phyloP scores from a whole-genome alignment of 2,113 vertebrate genomes.

The Cricetomys ansorgei region DNA sequence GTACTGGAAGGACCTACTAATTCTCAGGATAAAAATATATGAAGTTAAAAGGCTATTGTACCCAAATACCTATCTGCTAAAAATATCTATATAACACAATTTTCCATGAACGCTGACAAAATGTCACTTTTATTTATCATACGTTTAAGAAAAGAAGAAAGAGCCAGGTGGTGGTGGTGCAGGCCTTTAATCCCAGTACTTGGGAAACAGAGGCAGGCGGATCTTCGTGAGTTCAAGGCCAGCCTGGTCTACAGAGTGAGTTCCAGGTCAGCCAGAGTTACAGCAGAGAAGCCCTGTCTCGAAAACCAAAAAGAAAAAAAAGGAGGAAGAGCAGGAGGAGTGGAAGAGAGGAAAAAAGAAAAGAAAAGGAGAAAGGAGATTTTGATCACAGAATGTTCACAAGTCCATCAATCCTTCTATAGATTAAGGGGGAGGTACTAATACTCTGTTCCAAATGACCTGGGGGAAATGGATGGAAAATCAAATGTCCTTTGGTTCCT shows the following conservation, averaged over 20 bases:
- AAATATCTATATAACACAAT: constrained; percentile 32
- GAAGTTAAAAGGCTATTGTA: constrained; percentile 47
- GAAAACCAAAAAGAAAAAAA: no score
- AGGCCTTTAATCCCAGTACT: no score
- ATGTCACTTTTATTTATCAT: constrained; percentile 50
- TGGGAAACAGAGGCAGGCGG: no score
- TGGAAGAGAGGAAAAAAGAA: no score
- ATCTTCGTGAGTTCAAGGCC: no score
- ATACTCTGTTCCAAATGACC: constrained; percentile 50
- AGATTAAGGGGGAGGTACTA: constrained; percentile 27
- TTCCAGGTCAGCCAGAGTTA: no score
- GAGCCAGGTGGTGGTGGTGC: no score
- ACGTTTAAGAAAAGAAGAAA: no score
- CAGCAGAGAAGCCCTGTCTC: no score
- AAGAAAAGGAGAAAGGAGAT: constrained; percentile 51
- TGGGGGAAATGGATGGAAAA: constrained; percentile 44
- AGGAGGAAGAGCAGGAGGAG: no score
- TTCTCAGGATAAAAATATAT: constrained; percentile 33
- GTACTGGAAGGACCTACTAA: not conserved
- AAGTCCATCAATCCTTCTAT: constrained; percentile 35
- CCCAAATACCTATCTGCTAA: constrained; percentile 46
- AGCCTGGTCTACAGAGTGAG: no score
- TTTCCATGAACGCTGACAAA: constrained; percentile 21
- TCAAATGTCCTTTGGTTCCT: constrained; percentile 24
- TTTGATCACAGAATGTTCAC: constrained; percentile 52